phyloP scores from a whole-genome alignment of 2,888 invertebrate species.

The Amphipoea oculea region DNA sequence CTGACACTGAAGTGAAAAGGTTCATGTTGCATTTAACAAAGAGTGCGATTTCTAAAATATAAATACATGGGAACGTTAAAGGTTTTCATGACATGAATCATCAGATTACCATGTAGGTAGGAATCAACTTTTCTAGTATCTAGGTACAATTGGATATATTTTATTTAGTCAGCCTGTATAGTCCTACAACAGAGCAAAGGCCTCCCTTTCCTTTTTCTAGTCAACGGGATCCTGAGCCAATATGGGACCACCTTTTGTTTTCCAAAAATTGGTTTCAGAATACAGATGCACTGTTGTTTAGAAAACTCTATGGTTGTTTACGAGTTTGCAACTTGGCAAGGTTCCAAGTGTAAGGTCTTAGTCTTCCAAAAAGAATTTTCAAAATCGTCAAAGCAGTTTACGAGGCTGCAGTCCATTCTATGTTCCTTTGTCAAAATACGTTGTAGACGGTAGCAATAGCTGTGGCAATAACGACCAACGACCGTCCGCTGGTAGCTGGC shows the following conservation, averaged over 20 bases:
- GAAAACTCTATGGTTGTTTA: neutral
- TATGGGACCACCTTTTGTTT: neutral
- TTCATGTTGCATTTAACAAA: too few species aligned
- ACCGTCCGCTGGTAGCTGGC: conserved; percentile 24
- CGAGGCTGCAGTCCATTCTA: conserved; percentile 26
- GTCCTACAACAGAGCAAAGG: neutral
- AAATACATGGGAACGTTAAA: too few species aligned
- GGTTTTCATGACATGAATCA: conserved; percentile 7
- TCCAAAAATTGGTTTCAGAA: neutral
- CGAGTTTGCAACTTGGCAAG: neutral
- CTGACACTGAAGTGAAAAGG: too few species aligned
- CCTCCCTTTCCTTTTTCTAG: neutral
- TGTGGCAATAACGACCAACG: conserved; percentile 9
- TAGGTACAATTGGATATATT: neutral
- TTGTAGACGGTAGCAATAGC: conserved; percentile 12
- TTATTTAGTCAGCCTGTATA: neutral
- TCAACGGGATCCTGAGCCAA: neutral
- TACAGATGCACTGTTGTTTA: conserved; percentile 1
- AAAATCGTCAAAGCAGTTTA: conserved; percentile 30
- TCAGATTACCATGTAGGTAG: neutral
- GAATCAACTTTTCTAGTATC: neutral
- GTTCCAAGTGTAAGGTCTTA: neutral
- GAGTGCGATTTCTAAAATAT: too few species aligned
- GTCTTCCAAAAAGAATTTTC: conserved; percentile 14
- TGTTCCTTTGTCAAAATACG: conserved; percentile 25